A percentile compares a stretch with the other conserved stretches of the same genome.
These are phyloP conservation scores for Cepaea nemoralis DNA, from an alignment of 1,140 invertebrate genomes.

Conservation along the genomic window DNA sequence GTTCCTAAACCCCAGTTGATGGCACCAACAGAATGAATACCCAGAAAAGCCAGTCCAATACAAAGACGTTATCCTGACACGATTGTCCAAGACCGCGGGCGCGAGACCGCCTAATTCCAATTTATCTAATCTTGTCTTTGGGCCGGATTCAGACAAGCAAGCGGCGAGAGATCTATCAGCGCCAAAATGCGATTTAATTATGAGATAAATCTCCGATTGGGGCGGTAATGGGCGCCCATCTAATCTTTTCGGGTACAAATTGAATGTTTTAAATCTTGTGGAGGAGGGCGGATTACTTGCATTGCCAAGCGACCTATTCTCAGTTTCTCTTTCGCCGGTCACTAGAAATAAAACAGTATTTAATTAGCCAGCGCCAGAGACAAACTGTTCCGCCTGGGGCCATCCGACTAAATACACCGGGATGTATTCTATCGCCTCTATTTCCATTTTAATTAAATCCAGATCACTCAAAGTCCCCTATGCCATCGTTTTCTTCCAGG, in stretches of 20 bases:
- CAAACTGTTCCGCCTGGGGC: conserved; percentile 20
- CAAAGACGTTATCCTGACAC: conserved; percentile 31
- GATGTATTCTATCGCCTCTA: conserved; percentile 42
- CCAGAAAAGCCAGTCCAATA: conserved; percentile 21
- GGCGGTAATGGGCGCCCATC: conserved; percentile 56
- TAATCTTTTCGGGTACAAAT: conserved; percentile 58
- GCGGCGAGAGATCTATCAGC: conserved; percentile 55
- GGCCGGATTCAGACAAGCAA: conserved; percentile 44
- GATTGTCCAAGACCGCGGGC: conserved; percentile 33
- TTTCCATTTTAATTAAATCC: conserved; percentile 69
- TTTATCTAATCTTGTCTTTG: conserved; percentile 57
- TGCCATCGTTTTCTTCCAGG: neutral
- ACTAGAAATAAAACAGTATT: conserved; percentile 55
- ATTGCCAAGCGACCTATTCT: conserved; percentile 47
- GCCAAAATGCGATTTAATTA: conserved; percentile 57
- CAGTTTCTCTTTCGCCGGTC: conserved; percentile 45
- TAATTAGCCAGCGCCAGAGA: conserved; percentile 49
- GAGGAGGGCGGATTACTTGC: conserved; percentile 47
- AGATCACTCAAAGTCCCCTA: conserved; percentile 57
- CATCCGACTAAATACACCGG: conserved; percentile 36
- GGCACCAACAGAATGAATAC: conserved; percentile 39
- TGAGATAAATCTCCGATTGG: conserved; percentile 60
- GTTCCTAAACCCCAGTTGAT: conserved; percentile 29
- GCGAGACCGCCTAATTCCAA: conserved; percentile 47
- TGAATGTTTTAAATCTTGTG: conserved; percentile 61